A percentile compares a stretch with the other conserved stretches of the same genome.
These are phyloP conservation scores for Limosa lapponica DNA, from an alignment of 2,797 vertebrate species.

Conservation along the genomic window DNA sequence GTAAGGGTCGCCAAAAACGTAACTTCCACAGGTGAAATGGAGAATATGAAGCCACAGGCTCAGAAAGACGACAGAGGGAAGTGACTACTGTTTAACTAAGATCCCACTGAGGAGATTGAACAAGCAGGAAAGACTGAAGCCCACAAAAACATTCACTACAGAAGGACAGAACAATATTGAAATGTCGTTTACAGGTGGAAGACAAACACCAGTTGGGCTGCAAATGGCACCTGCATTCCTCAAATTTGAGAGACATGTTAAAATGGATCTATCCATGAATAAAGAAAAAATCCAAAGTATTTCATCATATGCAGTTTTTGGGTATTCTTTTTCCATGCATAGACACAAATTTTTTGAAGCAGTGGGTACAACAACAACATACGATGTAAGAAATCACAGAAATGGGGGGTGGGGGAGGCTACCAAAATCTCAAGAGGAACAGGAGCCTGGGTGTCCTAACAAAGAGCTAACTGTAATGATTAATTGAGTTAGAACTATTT, in stretches of 20 bases:
- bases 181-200: not conserved
- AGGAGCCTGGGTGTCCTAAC: not conserved
- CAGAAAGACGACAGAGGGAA: not conserved
- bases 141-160: not conserved
- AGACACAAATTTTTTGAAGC: not conserved
- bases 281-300: not conserved
- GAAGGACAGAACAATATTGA: not conserved
- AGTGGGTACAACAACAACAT: not conserved
- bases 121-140: not conserved
- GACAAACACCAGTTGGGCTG: not conserved
- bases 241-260: not conserved
- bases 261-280: accelerated
- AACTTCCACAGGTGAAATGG: not conserved
- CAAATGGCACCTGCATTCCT: not conserved
- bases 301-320: not conserved
- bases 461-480: not conserved
- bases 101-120: not conserved
- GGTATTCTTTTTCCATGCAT: not conserved
- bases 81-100: not conserved
- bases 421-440: not conserved
- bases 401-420: not conserved
- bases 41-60: not conserved
- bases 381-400: not conserved
- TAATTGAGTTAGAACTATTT: accelerated
- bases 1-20: not conserved